Evolutionary conservation across 1,140 invertebrate species (phyloP), one percentile per base, ranked within the genome.

Genomic region (Brachionus sp.): DNA sequence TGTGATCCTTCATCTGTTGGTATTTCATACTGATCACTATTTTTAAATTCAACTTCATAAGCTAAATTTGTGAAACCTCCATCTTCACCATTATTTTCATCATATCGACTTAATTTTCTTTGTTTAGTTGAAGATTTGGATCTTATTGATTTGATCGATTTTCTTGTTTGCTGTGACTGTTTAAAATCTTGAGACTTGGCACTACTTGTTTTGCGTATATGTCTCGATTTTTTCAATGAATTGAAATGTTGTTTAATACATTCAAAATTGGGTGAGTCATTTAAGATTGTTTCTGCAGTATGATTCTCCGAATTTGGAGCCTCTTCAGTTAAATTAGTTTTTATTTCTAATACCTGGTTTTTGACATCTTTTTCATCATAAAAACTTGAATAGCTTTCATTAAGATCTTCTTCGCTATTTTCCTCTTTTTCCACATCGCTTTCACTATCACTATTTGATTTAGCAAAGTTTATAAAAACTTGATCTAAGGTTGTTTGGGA

Each of bases 401-500:
- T 62, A 10, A 78, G 13, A n/a, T 37, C 33, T 42, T 80, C 50
- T 35, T 80, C 50, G 10, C n/a, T 62, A 66, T 62, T 29, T 37
- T 62, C 19, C 35, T 57, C 50, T 42, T 80, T 50, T 10, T 80
- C 77, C 6, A 25, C 13, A 42, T 80, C 80, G 13, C 19, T 39
- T 29, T 83, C 64, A 19, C 35, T 46, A 35, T 46, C 44, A 75
- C 25, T 33, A 5, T 35, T 39, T 10, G 42, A 44, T n/a, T 70
- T 83, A 16, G 82, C 82, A 83, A 83, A 83, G 39, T 70, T 70
- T 10, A 83, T 70, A 57, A 83, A 83, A 5, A 83, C 82, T 62
- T 95, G 93, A 86, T 95, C 93, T 85, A 94, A 86, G 0, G 93
- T 94, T 4, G 93, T 94, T 88, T 94, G 93, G 86, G 93, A 94